Evolutionary conservation across 2,797 vertebrate species (phyloP).

Genomic region (Cheirogaleus major): DNA sequence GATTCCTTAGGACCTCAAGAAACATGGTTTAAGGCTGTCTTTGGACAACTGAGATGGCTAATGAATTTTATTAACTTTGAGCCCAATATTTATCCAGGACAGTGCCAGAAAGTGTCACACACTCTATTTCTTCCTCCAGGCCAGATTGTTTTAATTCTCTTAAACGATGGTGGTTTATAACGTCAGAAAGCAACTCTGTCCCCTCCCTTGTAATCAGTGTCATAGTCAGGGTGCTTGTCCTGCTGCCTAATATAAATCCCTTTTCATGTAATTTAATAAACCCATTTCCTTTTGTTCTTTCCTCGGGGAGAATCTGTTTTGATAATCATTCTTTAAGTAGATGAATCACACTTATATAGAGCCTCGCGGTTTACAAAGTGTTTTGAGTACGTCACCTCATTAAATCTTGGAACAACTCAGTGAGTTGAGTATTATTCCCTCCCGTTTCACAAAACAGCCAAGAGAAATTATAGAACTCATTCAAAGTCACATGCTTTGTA

Average conservation of each 20-base stretch:
- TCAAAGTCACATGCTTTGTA: background rate
- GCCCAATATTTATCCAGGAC: background rate
- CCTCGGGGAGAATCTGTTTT: slow-evolving; percentile 51
- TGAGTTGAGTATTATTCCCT: background rate
- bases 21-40: background rate
- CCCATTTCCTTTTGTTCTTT: slow-evolving; percentile 41
- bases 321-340: slow-evolving; percentile 42
- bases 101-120: background rate
- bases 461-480: background rate
- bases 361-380: background rate
- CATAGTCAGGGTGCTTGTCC: background rate
- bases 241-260: background rate
- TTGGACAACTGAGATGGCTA: background rate
- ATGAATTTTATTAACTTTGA: background rate
- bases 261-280: slow-evolving; percentile 18
- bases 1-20: background rate
- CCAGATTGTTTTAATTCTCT: background rate
- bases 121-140: background rate
- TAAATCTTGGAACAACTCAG: background rate
- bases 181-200: background rate
- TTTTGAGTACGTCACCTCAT: background rate
- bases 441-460: background rate
- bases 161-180: background rate
- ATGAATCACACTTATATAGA: background rate
- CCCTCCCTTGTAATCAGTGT: background rate